Evolutionary conservation across 2,888 invertebrate species (phyloP).

Genomic region (Cactoblastis cactorum): DNA sequence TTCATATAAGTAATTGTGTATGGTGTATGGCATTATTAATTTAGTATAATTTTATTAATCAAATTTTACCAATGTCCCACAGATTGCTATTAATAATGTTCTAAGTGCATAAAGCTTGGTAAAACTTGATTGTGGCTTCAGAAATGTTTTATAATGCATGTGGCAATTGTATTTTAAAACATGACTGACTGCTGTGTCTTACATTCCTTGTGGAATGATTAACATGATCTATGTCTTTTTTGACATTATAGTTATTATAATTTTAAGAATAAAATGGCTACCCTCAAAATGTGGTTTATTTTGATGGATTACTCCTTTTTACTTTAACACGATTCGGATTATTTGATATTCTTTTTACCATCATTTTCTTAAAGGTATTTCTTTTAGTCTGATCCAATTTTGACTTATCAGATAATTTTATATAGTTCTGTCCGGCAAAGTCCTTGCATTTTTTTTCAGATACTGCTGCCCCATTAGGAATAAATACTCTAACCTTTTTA

Average conservation of each 20-base stretch:
- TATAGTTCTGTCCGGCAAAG: constrained; percentile 58
- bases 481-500: constrained; percentile 57
- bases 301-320: too few species aligned
- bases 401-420: constrained; percentile 42
- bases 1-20: constrained; percentile 39
- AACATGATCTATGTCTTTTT: constrained; percentile 63
- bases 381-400: constrained; percentile 26
- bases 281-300: constrained; percentile 29
- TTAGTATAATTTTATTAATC: constrained; percentile 46
- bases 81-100: constrained; percentile 8
- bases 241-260: constrained; percentile 62
- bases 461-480: constrained; percentile 32
- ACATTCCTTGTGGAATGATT: constrained; percentile 63
- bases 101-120: constrained; percentile 29
- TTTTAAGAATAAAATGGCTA: constrained; percentile 52
- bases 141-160: constrained; percentile 34
- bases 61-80: constrained; percentile 40
- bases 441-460: constrained; percentile 24
- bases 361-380: constrained; percentile 56
- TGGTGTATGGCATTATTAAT: constrained; percentile 43
- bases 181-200: constrained; percentile 42
- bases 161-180: constrained; percentile 24
- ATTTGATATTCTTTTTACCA: constrained; percentile 58
- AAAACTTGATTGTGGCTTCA: constrained; percentile 48
- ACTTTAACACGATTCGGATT: constrained; percentile 62